Evolutionary conservation across 2,113 vertebrate species (phyloP), one percentile per base, ranked within the genome.

Genomic region (Clarias macrocephalus): DNA sequence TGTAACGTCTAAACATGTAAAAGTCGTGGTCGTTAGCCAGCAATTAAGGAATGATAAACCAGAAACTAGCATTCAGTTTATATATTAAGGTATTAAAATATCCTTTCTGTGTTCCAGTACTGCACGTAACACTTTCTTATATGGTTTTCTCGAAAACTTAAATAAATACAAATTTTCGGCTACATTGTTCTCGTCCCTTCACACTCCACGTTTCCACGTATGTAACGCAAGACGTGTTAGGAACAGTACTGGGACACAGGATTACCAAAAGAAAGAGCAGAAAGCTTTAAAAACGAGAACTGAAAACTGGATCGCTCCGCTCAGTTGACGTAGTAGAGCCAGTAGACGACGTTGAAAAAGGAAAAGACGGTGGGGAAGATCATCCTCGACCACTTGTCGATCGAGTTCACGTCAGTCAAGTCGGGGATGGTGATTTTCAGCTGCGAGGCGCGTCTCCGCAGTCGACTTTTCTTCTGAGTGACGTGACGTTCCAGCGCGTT

Each of bases 281-380:
- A 94, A 94, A 95, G 57, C 83, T 1, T 30, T 33, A 12, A 60
- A 60, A 73, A 84, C 8, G 85, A 75, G 84, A 82, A 66, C 89
- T 83, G 92, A 57, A 42, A 91, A 72, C 33, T 83, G 84, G 77
- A 60, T 9, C 60, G 89, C 91, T 86, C 86, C 1, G 88, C 92
- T 96, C 97, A 99, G 93, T 99, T 99, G 95, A 99, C 94, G 89
- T 99, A 99, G 91, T 99, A 99, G 93, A 99, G 97, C 98, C 98
- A 99, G 90, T 99, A 99, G 93, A 99, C 91, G 63, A 99, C 95
- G 91, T 99, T 99, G 95, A 99, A 99, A 92, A 99, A 98, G 92
- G 97, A 97, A 92, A 99, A 99, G 91, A 99, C 98, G 8, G 98
- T 97, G 2, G 98, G 98, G 94, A 99, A 99, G 93, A 99, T 98